Percentiles rank a stretch among this genome's conserved stretches.
These are phyloP conservation scores for Perca flavescens DNA, from an alignment of 2,113 vertebrate species.

Conservation along the genomic window DNA sequence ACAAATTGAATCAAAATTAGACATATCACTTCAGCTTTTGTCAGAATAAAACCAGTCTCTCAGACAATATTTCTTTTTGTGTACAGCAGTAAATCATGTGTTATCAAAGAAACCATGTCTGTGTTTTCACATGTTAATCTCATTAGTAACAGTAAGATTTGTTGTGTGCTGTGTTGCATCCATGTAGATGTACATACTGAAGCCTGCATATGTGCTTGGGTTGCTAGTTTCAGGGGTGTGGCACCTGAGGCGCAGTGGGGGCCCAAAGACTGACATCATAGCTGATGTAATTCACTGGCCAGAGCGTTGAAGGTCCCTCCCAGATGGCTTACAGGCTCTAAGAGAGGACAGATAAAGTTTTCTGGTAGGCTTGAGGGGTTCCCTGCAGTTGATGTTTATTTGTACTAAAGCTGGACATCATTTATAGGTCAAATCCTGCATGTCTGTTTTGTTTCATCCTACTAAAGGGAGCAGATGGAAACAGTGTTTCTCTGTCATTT, in stretches of 20 bases:
- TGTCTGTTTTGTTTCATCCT: conserved; percentile 1
- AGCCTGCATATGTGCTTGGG: conserved; percentile 30
- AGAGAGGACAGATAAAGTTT: conserved; percentile 46
- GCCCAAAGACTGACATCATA: conserved; percentile 71
- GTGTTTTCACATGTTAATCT: background rate
- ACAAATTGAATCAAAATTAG: background rate
- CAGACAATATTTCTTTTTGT: background rate
- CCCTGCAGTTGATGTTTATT: conserved; percentile 18
- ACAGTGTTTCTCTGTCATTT: background rate
- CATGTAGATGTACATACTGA: background rate
- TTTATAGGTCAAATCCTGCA: background rate
- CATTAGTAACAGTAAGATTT: conserved; percentile 1
- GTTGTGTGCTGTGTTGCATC: conserved; percentile 1
- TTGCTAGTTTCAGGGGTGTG: conserved; percentile 44
- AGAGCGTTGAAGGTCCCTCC: conserved; percentile 46
- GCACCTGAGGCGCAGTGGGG: conserved; percentile 20
- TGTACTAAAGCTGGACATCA: background rate
- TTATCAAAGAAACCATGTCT: background rate
- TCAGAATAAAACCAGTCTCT: background rate
- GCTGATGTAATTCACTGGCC: conserved; percentile 72
- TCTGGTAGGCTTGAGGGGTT: conserved; percentile 16
- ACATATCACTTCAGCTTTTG: background rate
- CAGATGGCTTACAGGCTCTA: conserved; percentile 51
- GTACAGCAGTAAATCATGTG: background rate
- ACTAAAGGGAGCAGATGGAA: background rate